Conservation (phyloP, 2,113 vertebrate species). For the Manacus vitellinus region DNA sequence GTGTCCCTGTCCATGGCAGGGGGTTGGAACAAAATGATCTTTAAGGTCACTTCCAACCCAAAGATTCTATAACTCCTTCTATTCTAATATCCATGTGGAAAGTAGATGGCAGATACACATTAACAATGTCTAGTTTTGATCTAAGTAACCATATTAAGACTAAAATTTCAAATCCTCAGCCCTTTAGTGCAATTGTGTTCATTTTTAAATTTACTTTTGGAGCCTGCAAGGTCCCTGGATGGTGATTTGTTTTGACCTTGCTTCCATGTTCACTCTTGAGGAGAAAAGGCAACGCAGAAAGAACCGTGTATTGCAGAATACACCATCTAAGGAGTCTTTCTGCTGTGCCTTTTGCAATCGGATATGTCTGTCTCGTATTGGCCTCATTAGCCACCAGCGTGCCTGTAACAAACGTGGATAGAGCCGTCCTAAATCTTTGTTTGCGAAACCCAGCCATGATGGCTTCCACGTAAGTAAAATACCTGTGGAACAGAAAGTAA, state of each 20-base stretch:
- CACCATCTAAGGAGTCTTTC: no score
- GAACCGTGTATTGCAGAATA: no score
- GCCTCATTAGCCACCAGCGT: no score
- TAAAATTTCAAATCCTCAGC: neutral
- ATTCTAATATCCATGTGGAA: neutral
- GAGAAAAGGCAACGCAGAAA: no score
- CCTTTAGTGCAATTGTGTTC: neutral
- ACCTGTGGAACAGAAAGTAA: neutral
- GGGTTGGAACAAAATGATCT: neutral
- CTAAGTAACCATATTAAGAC: neutral
- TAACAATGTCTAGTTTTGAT: neutral
- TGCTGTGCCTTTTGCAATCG: no score
- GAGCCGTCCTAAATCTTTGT: no score
- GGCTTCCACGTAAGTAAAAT: accelerated
- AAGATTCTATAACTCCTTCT: neutral
- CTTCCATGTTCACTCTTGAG: neutral
- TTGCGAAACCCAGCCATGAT: no score
- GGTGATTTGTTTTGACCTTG: neutral
- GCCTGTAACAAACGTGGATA: no score
- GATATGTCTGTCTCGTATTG: no score
- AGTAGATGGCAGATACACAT: neutral
- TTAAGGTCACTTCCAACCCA: neutral
- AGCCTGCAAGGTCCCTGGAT: neutral
- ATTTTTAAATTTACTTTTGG: neutral
- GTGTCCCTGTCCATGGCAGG: neutral